Conservation (phyloP, 1,140 invertebrate species). For the Macrobrachium nipponense region DNA sequence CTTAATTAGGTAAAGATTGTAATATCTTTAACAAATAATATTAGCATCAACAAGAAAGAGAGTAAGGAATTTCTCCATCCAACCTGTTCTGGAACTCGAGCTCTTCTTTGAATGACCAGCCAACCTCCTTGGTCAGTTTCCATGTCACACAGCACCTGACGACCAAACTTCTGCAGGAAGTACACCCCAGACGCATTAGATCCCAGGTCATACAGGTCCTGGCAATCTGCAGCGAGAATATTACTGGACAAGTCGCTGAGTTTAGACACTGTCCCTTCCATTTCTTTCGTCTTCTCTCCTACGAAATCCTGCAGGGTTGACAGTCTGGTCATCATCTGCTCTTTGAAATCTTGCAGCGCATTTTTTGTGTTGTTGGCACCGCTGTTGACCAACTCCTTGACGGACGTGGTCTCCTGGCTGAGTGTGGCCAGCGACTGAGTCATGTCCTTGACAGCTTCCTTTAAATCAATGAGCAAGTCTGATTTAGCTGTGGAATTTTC, state of each 20-base stretch:
- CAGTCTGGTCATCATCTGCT: neutral
- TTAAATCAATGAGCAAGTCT: slow-evolving; percentile 25
- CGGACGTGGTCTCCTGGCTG: neutral
- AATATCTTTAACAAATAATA: neutral
- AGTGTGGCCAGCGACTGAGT: neutral
- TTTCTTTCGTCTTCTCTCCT: neutral
- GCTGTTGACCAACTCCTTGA: slow-evolving; percentile 33
- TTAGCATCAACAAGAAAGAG: neutral
- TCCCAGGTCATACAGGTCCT: slow-evolving; percentile 43
- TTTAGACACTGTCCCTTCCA: slow-evolving; percentile 4
- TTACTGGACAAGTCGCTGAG: slow-evolving; percentile 18
- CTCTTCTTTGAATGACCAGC: slow-evolving; percentile 50
- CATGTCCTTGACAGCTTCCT: slow-evolving; percentile 20
- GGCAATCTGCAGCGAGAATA: slow-evolving; percentile 34
- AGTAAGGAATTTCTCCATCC: neutral
- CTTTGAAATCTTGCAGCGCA: neutral
- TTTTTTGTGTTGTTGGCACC: slow-evolving; percentile 23
- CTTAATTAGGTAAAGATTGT: neutral
- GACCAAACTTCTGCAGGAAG: slow-evolving; percentile 47
- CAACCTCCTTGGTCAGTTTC: slow-evolving; percentile 46
- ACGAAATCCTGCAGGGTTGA: neutral
- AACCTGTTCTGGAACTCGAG: slow-evolving; percentile 39
- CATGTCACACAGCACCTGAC: slow-evolving; percentile 55
- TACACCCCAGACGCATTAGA: slow-evolving; percentile 51
- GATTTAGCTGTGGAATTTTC: slow-evolving; percentile 16